Evolutionary conservation across 2,888 invertebrate species (phyloP).

Genomic region (Idaea straminata): DNA sequence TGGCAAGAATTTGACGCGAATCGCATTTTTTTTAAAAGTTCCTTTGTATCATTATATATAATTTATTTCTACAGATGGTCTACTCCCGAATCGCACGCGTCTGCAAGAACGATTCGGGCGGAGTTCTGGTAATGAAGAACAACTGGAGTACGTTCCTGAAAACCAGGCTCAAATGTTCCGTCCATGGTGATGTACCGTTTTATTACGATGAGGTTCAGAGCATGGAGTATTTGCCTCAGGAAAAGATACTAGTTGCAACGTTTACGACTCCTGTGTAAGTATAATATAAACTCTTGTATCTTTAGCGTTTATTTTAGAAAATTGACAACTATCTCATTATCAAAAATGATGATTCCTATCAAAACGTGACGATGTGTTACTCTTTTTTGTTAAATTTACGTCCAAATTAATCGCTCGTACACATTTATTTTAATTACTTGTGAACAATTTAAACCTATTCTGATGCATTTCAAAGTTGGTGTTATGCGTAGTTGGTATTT

Average conservation of each 20-base stretch:
- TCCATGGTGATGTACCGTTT: slow-evolving; percentile 92
- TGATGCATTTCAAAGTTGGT: too few relatives aligned
- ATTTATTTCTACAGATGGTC: slow-evolving; percentile 80
- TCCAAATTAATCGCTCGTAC: too few relatives aligned
- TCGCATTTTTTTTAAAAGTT: not conserved
- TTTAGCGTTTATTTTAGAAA: too few relatives aligned
- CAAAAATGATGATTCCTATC: too few relatives aligned
- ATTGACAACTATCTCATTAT: too few relatives aligned
- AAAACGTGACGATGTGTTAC: too few relatives aligned
- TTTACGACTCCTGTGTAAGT: slow-evolving; percentile 89
- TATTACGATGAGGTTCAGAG: slow-evolving; percentile 95
- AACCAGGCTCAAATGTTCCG: slow-evolving; percentile 90
- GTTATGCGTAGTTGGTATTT: too few relatives aligned
- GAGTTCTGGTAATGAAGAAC: slow-evolving; percentile 86
- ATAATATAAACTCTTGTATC: not conserved
- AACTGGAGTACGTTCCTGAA: slow-evolving; percentile 96
- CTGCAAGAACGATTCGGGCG: slow-evolving; percentile 94
- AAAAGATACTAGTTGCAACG: slow-evolving; percentile 89
- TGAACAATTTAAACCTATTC: too few relatives aligned
- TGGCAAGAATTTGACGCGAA: too few relatives aligned
- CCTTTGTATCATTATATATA: not conserved
- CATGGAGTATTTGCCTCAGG: slow-evolving; percentile 87
- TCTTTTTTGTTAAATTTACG: too few relatives aligned
- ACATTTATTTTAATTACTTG: too few relatives aligned
- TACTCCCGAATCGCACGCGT: slow-evolving; percentile 95